These are phyloP conservation scores for Elgonia sp. DNA, from an alignment of 2,888 invertebrate genomes.

Conservation along the genomic window DNA sequence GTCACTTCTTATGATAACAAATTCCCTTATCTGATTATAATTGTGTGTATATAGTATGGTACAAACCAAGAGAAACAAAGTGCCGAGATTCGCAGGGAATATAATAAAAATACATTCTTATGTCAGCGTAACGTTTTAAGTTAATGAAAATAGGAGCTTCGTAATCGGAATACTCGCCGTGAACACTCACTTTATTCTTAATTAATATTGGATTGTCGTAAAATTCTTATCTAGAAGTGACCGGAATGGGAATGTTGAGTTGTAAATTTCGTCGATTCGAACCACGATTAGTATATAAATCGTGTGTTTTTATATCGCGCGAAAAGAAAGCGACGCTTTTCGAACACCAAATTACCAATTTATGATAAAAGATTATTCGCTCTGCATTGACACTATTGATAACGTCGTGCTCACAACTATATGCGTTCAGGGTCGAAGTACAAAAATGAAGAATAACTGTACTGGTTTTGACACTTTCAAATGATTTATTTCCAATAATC, in stretches of 20 bases:
- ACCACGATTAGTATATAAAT: conserved; percentile 55
- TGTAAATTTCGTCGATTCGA: conserved; percentile 57
- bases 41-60: background rate
- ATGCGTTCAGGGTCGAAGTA: no score
- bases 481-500: no score
- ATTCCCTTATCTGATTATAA: no score
- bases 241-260: conserved; percentile 57
- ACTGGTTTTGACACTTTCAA: no score
- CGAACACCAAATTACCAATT: conserved; percentile 37
- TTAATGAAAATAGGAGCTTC: conserved; percentile 54
- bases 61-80: no score
- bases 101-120: background rate
- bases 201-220: conserved; percentile 63
- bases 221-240: conserved; percentile 63
- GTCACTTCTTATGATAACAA: no score
- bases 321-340: conserved; percentile 42
- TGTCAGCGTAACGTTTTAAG: conserved; percentile 3
- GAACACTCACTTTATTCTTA: conserved; percentile 55
- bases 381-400: conserved; percentile 20
- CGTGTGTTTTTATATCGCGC: conserved; percentile 47
- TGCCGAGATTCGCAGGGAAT: background rate
- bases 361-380: conserved; percentile 41
- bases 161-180: conserved; percentile 49
- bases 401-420: no score
- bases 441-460: no score